Evolutionary conservation across 2,888 invertebrate genomes (phyloP), one percentile per base, ranked within the genome.

Genomic region (Rhingia campestris): DNA sequence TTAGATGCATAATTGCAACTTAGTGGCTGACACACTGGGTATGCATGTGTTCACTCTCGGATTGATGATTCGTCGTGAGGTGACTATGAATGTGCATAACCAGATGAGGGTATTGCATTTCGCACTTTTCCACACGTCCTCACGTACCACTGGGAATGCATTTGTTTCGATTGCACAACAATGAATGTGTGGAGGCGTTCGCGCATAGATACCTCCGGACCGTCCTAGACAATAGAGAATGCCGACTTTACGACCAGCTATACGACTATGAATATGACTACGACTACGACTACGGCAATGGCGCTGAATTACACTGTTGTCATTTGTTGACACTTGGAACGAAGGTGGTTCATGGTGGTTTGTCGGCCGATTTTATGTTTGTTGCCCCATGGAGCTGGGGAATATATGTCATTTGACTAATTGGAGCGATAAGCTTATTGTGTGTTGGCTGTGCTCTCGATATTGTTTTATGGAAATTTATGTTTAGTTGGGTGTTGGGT

Each of bases 391-490:
- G 56, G 56, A 33, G 72, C 9, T 49, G 37, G 53, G 10, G 66
- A 82, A 77, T 72, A 56, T 69, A 58, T 79, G 73, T 59, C 74
- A 75, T 84, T 74, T 80, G 80, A 59, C 80, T 84, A 84, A 84
- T 84, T 84, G 79, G 84, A 84, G 80, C 80, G 84, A 84, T 69
- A 69, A 74, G 80, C 70, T 74, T 67, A 61, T 80, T 73, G 74
- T 67, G 22, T 22, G 22, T 22, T 22, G 22, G 22, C 22, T 22
- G 22, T 12, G 69, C 32, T 7, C 32, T 22, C 43, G 53, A 43
- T 58, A 58, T 43, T 66, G 59, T 73, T 64, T 35, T 73, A 51
- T 53, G 37, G 63, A 32, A 39, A 35, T 61, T 67, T 14, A 67
- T 37, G 56, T 72, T 9, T 7, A 2, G 64, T 74, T 51, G 51